Percentiles rank a stretch among this genome's conserved stretches.
Evolutionary conservation across 2,113 vertebrate species (phyloP).

Genomic region (Strix uralensis): DNA sequence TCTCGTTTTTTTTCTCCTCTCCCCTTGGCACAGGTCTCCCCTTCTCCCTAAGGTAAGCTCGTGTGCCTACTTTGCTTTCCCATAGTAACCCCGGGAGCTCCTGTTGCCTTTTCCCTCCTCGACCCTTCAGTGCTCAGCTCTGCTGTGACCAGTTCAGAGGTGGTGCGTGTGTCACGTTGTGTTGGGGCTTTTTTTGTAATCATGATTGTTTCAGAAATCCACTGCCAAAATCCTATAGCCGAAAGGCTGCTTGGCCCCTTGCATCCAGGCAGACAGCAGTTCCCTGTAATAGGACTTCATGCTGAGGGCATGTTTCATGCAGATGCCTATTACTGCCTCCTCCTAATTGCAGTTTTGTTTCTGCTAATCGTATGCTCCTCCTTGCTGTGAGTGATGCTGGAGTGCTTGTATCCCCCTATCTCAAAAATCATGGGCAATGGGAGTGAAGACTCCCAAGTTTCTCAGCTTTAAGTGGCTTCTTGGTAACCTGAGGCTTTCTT

Average conservation of each 20-base stretch:
- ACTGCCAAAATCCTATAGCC: neutral
- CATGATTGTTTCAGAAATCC: neutral
- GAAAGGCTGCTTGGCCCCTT: neutral
- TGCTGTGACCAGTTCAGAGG: neutral
- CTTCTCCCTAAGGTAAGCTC: neutral
- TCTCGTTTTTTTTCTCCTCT: neutral
- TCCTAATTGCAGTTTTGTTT: conserved; percentile 49
- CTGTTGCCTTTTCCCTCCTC: neutral
- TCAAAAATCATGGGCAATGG: neutral
- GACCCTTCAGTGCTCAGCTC: neutral
- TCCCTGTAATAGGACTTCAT: neutral
- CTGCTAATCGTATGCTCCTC: neutral
- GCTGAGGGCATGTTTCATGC: conserved; percentile 22
- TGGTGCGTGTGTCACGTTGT: accelerated
- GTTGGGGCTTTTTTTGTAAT: neutral
- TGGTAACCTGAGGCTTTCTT: neutral
- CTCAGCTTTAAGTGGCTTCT: neutral
- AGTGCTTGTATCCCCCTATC: neutral
- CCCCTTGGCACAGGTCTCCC: neutral
- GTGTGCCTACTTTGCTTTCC: neutral
- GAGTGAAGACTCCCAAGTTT: neutral
- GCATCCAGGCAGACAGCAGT: neutral
- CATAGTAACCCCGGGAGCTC: neutral
- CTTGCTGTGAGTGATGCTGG: neutral
- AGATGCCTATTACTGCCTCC: neutral